phyloP scores from a whole-genome alignment of 1,140 invertebrate species.

The Zaprionus capensis region DNA sequence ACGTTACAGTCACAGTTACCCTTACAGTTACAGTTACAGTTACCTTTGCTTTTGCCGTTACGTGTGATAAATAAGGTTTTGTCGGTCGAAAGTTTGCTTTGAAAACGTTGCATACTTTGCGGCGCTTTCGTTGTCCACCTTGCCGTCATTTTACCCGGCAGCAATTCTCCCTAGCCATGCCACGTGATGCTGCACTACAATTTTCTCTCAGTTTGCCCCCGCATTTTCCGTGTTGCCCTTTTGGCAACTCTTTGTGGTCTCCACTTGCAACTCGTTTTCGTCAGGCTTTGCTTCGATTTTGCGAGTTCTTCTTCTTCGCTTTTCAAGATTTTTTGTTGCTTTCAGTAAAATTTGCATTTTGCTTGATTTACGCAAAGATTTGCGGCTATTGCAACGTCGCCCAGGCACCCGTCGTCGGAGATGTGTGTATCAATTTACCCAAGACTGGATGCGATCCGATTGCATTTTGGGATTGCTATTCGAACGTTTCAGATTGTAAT shows the following conservation, averaged over 20 bases:
- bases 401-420: constrained; percentile 20
- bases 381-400: constrained; percentile 78
- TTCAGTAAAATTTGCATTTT: constrained; percentile 78
- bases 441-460: constrained; percentile 47
- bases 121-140: constrained; percentile 17
- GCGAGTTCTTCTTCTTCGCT: neutral
- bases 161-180: constrained; percentile 26
- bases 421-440: constrained; percentile 80
- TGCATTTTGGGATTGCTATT: constrained; percentile 44
- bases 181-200: constrained; percentile 44
- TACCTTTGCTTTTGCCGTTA: constrained; percentile 19
- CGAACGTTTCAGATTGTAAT: constrained; percentile 49
- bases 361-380: constrained; percentile 81
- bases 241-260: constrained; percentile 57
- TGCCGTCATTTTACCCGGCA: constrained; percentile 55
- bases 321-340: constrained; percentile 35
- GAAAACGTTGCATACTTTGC: constrained; percentile 53
- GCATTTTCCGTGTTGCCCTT: constrained; percentile 20
- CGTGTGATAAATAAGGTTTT: constrained; percentile 78
- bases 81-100: constrained; percentile 37
- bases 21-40: constrained; percentile 8
- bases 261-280: constrained; percentile 35
- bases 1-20: neutral
- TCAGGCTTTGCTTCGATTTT: neutral
- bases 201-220: constrained; percentile 47